Percentiles rank a stretch among this genome's conserved stretches.
Evolutionary conservation across 2,888 invertebrate genomes (phyloP).

Genomic region (Yponomeuta plumbellus): DNA sequence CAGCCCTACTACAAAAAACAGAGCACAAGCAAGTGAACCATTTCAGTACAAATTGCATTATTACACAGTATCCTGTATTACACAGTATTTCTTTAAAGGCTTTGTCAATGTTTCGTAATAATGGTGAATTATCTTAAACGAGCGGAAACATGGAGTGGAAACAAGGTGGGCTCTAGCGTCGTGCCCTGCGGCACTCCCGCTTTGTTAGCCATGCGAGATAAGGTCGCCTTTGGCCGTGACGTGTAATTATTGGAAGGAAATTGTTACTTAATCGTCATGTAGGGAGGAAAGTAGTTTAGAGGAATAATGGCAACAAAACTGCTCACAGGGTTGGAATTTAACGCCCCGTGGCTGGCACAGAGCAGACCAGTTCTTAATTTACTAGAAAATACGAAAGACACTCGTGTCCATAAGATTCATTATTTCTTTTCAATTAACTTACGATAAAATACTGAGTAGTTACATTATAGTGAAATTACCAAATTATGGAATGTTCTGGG

Average conservation of each 20-base stretch:
- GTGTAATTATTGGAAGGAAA: slow-evolving; percentile 14
- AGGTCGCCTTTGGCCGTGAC: slow-evolving; percentile 4
- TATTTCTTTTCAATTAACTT: no score
- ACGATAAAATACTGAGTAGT: no score
- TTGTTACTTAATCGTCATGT: slow-evolving; percentile 4
- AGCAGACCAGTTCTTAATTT: no score
- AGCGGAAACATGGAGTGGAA: slow-evolving; percentile 58
- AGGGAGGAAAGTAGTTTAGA: no score
- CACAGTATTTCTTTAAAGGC: background rate
- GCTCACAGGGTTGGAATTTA: background rate
- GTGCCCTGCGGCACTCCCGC: slow-evolving; percentile 47
- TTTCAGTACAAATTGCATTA: slow-evolving; percentile 3
- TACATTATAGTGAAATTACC: no score
- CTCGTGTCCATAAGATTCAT: no score
- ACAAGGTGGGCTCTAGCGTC: slow-evolving; percentile 46
- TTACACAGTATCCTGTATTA: slow-evolving; percentile 6
- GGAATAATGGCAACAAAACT: background rate
- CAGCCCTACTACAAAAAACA: background rate
- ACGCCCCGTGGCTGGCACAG: no score
- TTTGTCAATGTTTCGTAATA: slow-evolving; percentile 4
- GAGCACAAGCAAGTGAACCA: background rate
- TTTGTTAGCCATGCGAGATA: slow-evolving; percentile 24
- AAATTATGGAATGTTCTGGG: no score
- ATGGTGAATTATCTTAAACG: slow-evolving; percentile 27
- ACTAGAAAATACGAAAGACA: no score